Evolutionary conservation across 2,113 vertebrate genomes (phyloP), one percentile per base, ranked within the genome.

Genomic region (Brienomyrus brachyistius): DNA sequence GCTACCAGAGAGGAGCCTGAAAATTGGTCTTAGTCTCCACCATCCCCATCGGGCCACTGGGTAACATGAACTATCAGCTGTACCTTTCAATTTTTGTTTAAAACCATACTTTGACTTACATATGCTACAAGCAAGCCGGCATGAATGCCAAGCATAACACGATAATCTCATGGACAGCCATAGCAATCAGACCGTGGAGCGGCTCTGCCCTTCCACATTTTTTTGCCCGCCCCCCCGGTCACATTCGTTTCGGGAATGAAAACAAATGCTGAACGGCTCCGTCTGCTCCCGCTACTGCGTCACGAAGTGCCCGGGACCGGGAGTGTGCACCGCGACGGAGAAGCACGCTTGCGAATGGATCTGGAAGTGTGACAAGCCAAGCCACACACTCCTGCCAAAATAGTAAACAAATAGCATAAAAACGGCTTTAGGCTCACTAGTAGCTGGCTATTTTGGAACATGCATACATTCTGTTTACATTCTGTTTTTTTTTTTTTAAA

Each of bases 361-460:
- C 91, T 92, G 92, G 92, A 94, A 59, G 89, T 66, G 91, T 70
- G 90, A 91, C 93, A 93, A 94, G 92, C 92, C 93, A 93, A 94
- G 94, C 92, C 92, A 90, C 90, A 90, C 82, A 77, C 92, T 85
- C 82, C 89, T 89, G 89, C 91, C 91, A 91, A 90, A 90, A 89
- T 90, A 93, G 88, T 89, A 74, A 92, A 93, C 92, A 90, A 90
- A 92, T 70, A 91, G 92, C 92, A 92, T 92, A 91, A 94, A 90
- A 70, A 92, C 88, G 91, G 87, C 91, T 91, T 92, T 88, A 91
- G 89, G 91, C 93, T 90, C 89, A 91, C 91, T 92, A 89, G 56
- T 89, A 52, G 92, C 91, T 90, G 31, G 83, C 92, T 90, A 59
- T 90, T 91, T 91, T 89, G 89, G 92, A 88, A 91, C 82, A 91